A percentile compares a stretch with the other conserved stretches of the same genome.
Evolutionary conservation across 2,888 invertebrate species (phyloP).

Genomic region (Tachina fera): DNA sequence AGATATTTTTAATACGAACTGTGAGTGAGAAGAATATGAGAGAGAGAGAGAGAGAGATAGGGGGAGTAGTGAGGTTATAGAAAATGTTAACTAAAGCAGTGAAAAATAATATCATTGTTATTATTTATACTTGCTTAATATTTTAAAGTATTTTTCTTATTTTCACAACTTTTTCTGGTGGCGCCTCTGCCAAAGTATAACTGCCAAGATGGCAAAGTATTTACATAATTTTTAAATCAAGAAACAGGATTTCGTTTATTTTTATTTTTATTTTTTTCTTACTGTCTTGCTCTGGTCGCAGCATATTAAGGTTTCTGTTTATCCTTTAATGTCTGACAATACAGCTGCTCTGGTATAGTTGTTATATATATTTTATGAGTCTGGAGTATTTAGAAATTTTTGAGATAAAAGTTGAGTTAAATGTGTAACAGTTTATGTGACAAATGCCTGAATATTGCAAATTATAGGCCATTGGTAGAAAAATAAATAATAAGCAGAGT

Average conservation of each 20-base stretch:
- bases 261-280: background rate
- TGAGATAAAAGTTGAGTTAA: constrained; percentile 12
- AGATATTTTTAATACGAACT: constrained; percentile 15
- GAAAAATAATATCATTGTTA: constrained; percentile 31
- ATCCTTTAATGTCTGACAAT: constrained; percentile 49
- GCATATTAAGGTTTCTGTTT: constrained; percentile 44
- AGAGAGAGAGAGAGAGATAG: background rate
- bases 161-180: constrained; percentile 17
- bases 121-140: constrained; percentile 9
- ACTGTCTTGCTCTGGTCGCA: constrained; percentile 6
- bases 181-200: background rate
- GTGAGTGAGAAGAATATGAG: background rate
- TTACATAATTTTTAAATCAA: constrained; percentile 63
- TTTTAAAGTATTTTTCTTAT: background rate
- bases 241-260: constrained; percentile 31
- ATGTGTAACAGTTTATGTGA: background rate
- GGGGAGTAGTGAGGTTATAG: background rate
- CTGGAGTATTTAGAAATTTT: constrained; percentile 8
- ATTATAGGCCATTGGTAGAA: constrained; percentile 29
- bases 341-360: constrained; percentile 11
- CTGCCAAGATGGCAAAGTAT: constrained; percentile 57
- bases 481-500: constrained; percentile 30
- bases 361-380: background rate
- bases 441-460: background rate
- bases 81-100: background rate